Percentiles rank a stretch among this genome's conserved stretches.
Evolutionary conservation across 2,113 vertebrate species (phyloP).

Genomic region (Pteropus alecto): DNA sequence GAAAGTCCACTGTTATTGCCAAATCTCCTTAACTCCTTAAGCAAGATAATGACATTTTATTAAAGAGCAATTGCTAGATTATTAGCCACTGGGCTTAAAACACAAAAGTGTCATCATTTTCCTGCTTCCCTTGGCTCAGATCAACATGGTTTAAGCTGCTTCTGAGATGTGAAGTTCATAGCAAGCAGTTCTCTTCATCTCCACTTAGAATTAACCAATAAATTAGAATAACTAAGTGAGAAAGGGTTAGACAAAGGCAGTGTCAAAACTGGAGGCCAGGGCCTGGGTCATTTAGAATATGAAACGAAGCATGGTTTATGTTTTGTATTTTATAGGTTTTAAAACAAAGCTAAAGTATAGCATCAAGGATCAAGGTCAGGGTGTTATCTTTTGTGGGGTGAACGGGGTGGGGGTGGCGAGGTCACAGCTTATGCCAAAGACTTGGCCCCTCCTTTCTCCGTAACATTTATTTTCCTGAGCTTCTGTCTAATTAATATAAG

Average conservation of each 20-base stretch:
- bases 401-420: slow-evolving; percentile 59
- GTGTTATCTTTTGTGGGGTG: slow-evolving; percentile 64
- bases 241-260: slow-evolving; percentile 66
- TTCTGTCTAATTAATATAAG: slow-evolving; percentile 97
- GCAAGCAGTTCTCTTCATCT: slow-evolving; percentile 2
- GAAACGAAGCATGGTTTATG: slow-evolving; percentile 54
- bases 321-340: slow-evolving; percentile 27
- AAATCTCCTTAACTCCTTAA: slow-evolving; percentile 74
- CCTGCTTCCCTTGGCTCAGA: background rate
- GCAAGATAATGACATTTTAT: slow-evolving; percentile 74
- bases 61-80: slow-evolving; percentile 67
- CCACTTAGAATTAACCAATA: slow-evolving; percentile 46
- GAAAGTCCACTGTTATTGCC: slow-evolving; percentile 50
- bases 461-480: slow-evolving; percentile 89
- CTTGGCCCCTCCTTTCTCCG: slow-evolving; percentile 82
- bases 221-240: slow-evolving; percentile 66
- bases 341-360: slow-evolving; percentile 44
- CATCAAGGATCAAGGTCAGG: slow-evolving; percentile 41
- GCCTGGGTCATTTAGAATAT: slow-evolving; percentile 52
- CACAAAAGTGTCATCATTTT: slow-evolving; percentile 56
- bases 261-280: slow-evolving; percentile 23
- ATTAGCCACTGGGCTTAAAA: slow-evolving; percentile 52
- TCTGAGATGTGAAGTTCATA: slow-evolving; percentile 23
- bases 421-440: slow-evolving; percentile 66
- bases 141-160: slow-evolving; percentile 20